Evolutionary conservation across 2,888 invertebrate species (phyloP), one percentile per base, ranked within the genome.

Genomic region (Plagiodera versicolora): DNA sequence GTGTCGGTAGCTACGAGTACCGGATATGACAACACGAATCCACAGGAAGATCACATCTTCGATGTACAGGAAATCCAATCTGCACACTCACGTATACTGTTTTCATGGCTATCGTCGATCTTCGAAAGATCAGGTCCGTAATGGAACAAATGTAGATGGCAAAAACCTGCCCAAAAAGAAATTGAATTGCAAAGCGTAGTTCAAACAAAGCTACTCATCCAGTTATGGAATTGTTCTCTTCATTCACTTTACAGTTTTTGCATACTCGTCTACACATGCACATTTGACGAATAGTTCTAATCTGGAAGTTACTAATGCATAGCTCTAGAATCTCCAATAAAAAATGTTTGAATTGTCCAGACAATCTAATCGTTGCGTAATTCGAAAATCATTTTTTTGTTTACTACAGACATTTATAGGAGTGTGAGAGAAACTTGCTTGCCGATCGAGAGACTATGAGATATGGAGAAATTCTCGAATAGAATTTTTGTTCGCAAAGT

Each of bases 1-100:
- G 67, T 68, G 63, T 60, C 51, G 56, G 59, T 54, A 64, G 63
- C 51, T 57, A n/a, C n/a, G n/a, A n/a, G n/a, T n/a, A 62, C 66
- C 70, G 70, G 70, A 70, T 69, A 65, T 66, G 67, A 66, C 65
- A 66, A 65, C 56, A 63, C 63, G 56, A 52, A 61, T 56, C 51
- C 58, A 65, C 67, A 67, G 65, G 67, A 66, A 67, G 58, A 67
- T 67, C 61, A 59, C 58, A 61, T 24, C 6, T 24, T 24, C 64
- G 58, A 61, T 67, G 65, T 65, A 66, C 65, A 66, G 68, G 70
- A 69, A 69, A 61, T 58, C 20, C 51, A 63, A 63, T 63, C 59
- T 51, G 58, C 62, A 61, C 55, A 60, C 56, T 32, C 61, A 35
- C 54, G 48, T n/a, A n/a, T n/a, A n/a, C n/a, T n/a, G 58, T 39